A percentile compares a stretch with the other conserved stretches of the same genome.
Evolutionary conservation across 2,113 vertebrate genomes (phyloP).

Genomic region (Trematomus loennbergii): DNA sequence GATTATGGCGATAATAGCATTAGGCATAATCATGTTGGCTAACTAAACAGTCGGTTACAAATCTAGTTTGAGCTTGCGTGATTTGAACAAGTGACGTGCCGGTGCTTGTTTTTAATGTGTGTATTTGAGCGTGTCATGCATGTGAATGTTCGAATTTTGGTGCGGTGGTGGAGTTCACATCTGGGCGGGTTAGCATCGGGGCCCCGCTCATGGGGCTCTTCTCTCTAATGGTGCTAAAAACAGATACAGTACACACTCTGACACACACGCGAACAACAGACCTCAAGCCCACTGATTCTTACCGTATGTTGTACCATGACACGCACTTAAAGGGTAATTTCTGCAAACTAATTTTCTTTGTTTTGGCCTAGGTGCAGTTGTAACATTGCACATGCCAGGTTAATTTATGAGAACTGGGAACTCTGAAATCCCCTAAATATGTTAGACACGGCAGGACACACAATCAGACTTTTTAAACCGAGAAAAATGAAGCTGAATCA

Average conservation of each 20-base stretch:
- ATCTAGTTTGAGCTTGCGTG: slow-evolving; percentile 50
- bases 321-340: slow-evolving; percentile 46
- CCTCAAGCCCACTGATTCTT: slow-evolving; percentile 39
- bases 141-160: slow-evolving; percentile 46
- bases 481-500: neutral
- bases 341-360: slow-evolving; percentile 28
- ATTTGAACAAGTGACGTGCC: slow-evolving; percentile 42
- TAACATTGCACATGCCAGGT: neutral
- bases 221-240: slow-evolving; percentile 74
- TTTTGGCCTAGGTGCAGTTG: slow-evolving; percentile 16
- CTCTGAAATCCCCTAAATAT: neutral
- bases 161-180: slow-evolving; percentile 70
- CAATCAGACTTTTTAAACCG: neutral
- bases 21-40: slow-evolving; percentile 52
- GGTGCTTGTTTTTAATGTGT: slow-evolving; percentile 48
- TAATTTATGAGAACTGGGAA: neutral
- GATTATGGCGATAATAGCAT: slow-evolving; percentile 63
- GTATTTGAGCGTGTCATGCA: slow-evolving; percentile 30
- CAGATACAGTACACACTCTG: slow-evolving; percentile 47
- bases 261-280: slow-evolving; percentile 13
- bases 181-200: slow-evolving; percentile 73
- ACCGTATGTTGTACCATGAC: slow-evolving; percentile 53
- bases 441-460: neutral
- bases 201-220: slow-evolving; percentile 65
- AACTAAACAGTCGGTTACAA: slow-evolving; percentile 52